A percentile compares a stretch with the other conserved stretches of the same genome.
Evolutionary conservation across 2,888 invertebrate species (phyloP).

Genomic region (Apodemia mormo): DNA sequence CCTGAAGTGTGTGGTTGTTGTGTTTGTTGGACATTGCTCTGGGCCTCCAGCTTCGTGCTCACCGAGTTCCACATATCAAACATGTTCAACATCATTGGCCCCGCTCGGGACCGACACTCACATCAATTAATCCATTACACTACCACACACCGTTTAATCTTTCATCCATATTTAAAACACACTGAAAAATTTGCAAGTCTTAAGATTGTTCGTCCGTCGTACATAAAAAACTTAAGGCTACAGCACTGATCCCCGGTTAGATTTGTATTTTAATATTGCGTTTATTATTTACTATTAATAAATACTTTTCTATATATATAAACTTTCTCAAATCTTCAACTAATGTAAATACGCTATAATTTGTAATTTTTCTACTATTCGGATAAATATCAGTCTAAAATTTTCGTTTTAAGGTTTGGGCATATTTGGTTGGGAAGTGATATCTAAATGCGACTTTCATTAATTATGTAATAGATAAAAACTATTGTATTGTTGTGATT

Average conservation of each 20-base stretch:
- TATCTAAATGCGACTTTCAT: conserved; percentile 49
- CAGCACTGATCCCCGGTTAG: conserved; percentile 71
- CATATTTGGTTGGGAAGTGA: conserved; percentile 67
- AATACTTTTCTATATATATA: conserved; percentile 53
- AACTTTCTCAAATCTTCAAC: conserved; percentile 81
- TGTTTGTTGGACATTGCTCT: conserved; percentile 83
- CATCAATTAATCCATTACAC: conserved; percentile 51
- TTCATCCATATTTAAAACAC: conserved; percentile 57
- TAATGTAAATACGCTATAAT: conserved; percentile 80
- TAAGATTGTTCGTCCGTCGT: conserved; percentile 72
- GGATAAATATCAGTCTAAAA: conserved; percentile 80
- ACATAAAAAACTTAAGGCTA: conserved; percentile 72
- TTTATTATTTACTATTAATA: conserved; percentile 52
- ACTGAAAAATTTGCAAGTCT: conserved; percentile 53
- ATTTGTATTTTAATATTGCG: conserved; percentile 57
- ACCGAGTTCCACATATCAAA: conserved; percentile 93
- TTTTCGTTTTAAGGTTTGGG: conserved; percentile 76
- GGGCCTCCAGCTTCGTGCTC: conserved; percentile 87
- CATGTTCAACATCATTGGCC: conserved; percentile 83
- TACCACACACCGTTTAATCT: conserved; percentile 31
- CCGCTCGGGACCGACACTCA: conserved; percentile 43
- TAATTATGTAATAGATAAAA: conserved; percentile 57
- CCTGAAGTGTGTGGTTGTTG: conserved; percentile 91
- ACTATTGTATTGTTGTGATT: conserved; percentile 66
- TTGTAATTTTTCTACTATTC: conserved; percentile 59